These are phyloP conservation scores for Lepidonotus clava DNA, from an alignment of 2,888 invertebrate genomes.

Conservation along the genomic window DNA sequence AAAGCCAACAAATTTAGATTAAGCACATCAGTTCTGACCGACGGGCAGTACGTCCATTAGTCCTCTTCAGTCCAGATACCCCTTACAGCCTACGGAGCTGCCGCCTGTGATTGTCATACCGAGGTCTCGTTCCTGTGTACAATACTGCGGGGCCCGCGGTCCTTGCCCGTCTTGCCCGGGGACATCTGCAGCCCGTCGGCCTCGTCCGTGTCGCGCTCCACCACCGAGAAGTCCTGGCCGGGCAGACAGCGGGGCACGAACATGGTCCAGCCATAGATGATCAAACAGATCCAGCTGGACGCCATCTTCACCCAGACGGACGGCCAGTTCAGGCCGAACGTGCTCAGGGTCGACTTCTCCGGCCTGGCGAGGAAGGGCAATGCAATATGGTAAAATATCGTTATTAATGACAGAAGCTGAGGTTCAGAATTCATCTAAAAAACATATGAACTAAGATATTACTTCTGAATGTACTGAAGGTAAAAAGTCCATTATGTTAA, in stretches of 20 bases:
- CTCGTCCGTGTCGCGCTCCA: background rate
- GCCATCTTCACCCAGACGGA: slow-evolving; percentile 82
- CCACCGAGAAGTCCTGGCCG: slow-evolving; percentile 69
- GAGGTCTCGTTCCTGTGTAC: background rate
- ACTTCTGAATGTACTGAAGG: no score
- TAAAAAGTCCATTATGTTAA: no score
- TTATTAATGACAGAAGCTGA: no score
- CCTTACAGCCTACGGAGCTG: no score
- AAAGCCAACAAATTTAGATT: no score
- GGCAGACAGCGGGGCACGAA: slow-evolving; percentile 76
- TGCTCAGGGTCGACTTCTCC: slow-evolving; percentile 77
- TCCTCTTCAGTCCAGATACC: no score
- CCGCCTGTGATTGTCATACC: slow-evolving; percentile 22
- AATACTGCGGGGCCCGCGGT: background rate
- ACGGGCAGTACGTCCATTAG: no score
- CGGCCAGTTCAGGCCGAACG: slow-evolving; percentile 81
- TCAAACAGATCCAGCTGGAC: slow-evolving; percentile 81
- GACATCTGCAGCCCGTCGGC: no score
- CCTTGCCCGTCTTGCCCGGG: no score
- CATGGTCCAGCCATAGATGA: slow-evolving; percentile 79
- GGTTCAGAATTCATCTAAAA: no score
- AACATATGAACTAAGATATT: no score
- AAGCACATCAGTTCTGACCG: no score
- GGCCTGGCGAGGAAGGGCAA: slow-evolving; percentile 74
- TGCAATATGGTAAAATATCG: background rate